phyloP scores from a whole-genome alignment of 2,797 vertebrate species.

The Bradypodion ventrale region DNA sequence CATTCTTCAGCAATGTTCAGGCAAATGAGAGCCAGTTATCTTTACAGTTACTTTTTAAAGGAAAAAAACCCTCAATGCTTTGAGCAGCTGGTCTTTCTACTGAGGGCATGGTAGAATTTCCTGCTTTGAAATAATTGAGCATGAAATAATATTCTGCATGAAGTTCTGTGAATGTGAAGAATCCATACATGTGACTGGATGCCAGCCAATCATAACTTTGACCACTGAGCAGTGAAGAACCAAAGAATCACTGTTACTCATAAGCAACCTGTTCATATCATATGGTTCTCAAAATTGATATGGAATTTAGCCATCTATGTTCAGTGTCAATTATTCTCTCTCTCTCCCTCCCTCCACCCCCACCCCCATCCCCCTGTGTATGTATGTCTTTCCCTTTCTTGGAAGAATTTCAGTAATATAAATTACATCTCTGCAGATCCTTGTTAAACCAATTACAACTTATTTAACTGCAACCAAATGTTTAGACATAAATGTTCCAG shows the following conservation, averaged over 20 bases:
- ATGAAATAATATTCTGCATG: too few relatives aligned
- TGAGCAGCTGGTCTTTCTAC: not conserved
- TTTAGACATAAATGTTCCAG: constrained; percentile 34
- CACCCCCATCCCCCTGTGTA: not conserved
- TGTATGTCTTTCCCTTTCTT: not conserved
- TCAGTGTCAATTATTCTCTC: not conserved
- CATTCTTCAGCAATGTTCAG: not conserved
- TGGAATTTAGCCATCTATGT: constrained; percentile 1
- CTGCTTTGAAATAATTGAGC: not conserved
- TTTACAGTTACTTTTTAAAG: too few relatives aligned
- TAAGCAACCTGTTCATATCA: not conserved
- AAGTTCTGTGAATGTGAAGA: too few relatives aligned
- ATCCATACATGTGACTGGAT: too few relatives aligned
- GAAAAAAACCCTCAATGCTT: too few relatives aligned
- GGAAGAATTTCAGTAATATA: constrained; percentile 32
- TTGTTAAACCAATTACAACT: constrained; percentile 27
- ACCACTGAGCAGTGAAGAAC: too few relatives aligned
- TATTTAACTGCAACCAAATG: constrained; percentile 30
- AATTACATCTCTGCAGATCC: constrained; percentile 33
- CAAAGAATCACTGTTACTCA: not conserved
- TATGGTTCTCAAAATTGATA: not conserved
- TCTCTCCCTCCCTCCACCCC: not conserved
- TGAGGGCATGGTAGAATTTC: not conserved
- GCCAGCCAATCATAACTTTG: too few relatives aligned
- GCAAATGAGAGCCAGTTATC: not conserved